Conservation (phyloP, 2,113 vertebrate species). For the Pelecanus crispus region DNA sequence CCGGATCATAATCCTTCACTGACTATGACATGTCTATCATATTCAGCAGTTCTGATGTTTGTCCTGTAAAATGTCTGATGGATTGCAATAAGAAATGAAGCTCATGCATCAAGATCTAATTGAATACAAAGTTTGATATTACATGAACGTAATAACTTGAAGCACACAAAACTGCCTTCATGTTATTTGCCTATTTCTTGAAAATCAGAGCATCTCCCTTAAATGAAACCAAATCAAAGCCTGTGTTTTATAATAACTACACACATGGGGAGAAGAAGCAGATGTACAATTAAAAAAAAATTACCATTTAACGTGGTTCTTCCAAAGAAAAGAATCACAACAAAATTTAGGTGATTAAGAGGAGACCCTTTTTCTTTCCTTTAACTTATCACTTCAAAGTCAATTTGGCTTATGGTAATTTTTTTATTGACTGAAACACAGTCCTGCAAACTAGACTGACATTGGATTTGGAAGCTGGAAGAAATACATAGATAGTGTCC, state of each 20-base stretch:
- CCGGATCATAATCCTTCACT: no score
- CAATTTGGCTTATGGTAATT: not conserved
- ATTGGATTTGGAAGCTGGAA: not conserved
- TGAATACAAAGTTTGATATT: constrained; percentile 2
- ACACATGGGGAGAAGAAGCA: not conserved
- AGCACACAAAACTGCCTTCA: not conserved
- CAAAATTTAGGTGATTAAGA: not conserved
- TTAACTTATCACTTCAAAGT: not conserved
- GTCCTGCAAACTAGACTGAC: not conserved
- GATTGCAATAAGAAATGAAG: constrained; percentile 28
- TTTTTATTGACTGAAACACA: not conserved
- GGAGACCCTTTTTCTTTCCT: not conserved
- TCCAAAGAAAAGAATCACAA: not conserved
- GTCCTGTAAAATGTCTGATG: not conserved
- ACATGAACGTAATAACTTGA: not conserved
- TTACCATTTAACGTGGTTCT: not conserved
- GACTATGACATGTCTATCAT: no score
- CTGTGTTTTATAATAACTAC: not conserved
- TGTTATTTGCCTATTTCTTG: not conserved
- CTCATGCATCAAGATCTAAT: constrained; percentile 12
- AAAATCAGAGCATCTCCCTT: not conserved
- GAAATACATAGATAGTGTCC: not conserved
- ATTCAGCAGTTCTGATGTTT: not conserved
- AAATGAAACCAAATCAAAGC: not conserved
- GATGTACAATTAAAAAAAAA: not conserved